These are phyloP conservation scores for Entomyzon cyanotis DNA, from an alignment of 2,113 vertebrate genomes.

Conservation along the genomic window DNA sequence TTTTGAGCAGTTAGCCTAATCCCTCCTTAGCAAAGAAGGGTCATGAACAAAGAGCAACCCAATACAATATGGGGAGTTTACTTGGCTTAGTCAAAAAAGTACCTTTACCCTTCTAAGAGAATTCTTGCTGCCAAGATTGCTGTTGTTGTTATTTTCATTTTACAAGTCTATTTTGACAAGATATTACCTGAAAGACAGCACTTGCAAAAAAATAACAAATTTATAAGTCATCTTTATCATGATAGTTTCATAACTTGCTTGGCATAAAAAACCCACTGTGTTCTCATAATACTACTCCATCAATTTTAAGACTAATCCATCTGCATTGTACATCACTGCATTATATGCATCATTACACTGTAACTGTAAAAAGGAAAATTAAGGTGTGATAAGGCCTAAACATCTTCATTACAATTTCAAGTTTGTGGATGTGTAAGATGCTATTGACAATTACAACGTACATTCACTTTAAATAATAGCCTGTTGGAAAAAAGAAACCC, in stretches of 20 bases:
- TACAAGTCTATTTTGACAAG: background rate
- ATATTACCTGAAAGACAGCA: background rate
- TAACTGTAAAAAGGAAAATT: slow-evolving; percentile 39
- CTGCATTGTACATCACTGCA: slow-evolving; percentile 8
- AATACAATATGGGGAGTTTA: background rate
- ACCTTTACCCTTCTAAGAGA: background rate
- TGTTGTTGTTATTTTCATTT: background rate
- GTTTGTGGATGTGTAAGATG: background rate
- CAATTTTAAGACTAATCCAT: slow-evolving; percentile 31
- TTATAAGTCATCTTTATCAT: slow-evolving; percentile 39
- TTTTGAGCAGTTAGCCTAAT: background rate
- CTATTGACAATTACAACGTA: background rate
- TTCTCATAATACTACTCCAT: slow-evolving; percentile 16
- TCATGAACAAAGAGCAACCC: background rate
- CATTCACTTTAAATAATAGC: background rate
- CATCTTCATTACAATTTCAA: slow-evolving; percentile 30
- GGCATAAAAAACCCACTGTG: background rate
- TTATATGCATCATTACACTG: slow-evolving; percentile 38
- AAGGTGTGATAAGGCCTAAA: slow-evolving; percentile 34
- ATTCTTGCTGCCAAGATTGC: background rate
- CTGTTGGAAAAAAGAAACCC: background rate
- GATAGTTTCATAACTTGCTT: slow-evolving; percentile 28
- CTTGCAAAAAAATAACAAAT: background rate
- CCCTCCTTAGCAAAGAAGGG: background rate
- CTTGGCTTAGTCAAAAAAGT: background rate